Conservation (phyloP, 2,888 invertebrate genomes). For the Cerastis leucographa region DNA sequence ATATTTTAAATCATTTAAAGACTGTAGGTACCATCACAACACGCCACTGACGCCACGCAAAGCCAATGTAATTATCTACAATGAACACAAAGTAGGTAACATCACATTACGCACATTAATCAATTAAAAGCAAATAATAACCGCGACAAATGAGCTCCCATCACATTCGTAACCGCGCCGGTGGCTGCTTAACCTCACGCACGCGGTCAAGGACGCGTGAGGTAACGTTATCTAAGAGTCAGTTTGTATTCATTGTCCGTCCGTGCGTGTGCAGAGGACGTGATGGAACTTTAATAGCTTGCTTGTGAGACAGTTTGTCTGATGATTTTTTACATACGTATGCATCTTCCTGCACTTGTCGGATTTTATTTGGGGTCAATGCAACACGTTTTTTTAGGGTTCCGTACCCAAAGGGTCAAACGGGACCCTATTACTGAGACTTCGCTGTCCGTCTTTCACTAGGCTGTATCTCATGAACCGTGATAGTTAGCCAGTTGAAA, state of each 20-base stretch:
- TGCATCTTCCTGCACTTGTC: no score
- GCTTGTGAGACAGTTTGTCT: neutral
- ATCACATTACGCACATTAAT: neutral
- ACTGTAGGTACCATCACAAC: neutral
- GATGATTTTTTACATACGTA: neutral
- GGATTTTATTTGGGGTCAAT: no score
- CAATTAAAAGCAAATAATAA: neutral
- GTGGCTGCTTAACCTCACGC: constrained; percentile 35
- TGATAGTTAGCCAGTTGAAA: no score
- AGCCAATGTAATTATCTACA: neutral
- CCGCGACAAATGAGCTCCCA: constrained; percentile 7
- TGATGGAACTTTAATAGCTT: neutral
- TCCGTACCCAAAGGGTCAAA: no score
- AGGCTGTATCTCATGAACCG: no score
- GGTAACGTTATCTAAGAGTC: constrained; percentile 13
- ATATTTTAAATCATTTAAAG: neutral
- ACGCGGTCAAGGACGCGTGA: constrained; percentile 50
- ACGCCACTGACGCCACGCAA: neutral
- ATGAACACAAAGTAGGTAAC: neutral
- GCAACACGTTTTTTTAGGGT: no score
- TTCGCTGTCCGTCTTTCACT: no score
- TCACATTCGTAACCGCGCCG: constrained; percentile 11
- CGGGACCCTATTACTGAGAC: no score
- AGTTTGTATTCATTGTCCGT: constrained; percentile 27
- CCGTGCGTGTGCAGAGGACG: neutral